phyloP scores from a whole-genome alignment of 2,113 vertebrate genomes.

The Psephotus haematonotus region DNA sequence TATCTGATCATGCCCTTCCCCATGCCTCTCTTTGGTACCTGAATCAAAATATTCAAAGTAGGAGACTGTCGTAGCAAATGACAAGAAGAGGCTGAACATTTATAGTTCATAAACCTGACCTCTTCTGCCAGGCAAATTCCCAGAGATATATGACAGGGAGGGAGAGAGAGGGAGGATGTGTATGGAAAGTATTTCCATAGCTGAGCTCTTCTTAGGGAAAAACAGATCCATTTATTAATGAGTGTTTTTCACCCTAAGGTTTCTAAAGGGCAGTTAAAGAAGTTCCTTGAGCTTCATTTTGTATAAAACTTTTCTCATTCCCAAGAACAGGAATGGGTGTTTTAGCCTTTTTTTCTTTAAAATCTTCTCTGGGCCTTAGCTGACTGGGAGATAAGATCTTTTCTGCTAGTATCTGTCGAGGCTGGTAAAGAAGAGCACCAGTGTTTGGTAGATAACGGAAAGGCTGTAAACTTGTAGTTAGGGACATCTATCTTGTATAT shows the following conservation, averaged over 20 bases:
- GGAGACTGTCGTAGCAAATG: background rate
- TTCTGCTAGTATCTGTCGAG: background rate
- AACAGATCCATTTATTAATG: background rate
- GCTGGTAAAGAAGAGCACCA: background rate
- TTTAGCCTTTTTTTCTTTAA: slow-evolving; percentile 9
- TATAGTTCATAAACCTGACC: slow-evolving; percentile 40
- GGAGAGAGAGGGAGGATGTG: background rate
- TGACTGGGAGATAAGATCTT: slow-evolving; percentile 16
- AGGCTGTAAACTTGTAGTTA: background rate
- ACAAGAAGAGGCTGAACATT: slow-evolving; percentile 14
- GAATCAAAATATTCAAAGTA: background rate
- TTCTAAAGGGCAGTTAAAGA: background rate
- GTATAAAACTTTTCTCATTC: background rate
- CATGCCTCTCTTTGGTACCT: background rate
- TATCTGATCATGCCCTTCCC: background rate
- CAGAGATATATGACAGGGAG: background rate
- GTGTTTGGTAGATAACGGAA: background rate
- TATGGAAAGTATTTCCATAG: slow-evolving; percentile 24
- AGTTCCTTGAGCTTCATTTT: background rate
- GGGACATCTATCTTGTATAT: background rate
- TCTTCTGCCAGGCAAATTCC: background rate
- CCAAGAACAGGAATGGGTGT: background rate
- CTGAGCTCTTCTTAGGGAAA: background rate
- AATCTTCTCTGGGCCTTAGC: background rate
- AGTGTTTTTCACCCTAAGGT: background rate